Base-by-base conservation (phyloP, 2,113 vertebrate species). In the Pseudorasbora parva region DNA sequence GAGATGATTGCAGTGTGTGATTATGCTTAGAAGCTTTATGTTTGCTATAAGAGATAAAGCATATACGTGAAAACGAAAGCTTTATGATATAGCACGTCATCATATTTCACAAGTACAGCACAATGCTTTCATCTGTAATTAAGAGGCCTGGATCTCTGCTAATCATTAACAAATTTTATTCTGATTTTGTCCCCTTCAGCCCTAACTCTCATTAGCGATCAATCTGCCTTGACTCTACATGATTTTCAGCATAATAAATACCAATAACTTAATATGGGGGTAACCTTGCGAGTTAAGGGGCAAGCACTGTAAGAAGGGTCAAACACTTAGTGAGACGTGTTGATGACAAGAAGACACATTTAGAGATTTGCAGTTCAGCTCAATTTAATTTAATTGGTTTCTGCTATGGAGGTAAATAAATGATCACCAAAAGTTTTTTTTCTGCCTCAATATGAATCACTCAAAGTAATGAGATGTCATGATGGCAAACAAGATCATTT, bases 401-500 rank as follows among this genome's bases (percentile, higher is more conserved):
- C 68, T 37, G 21, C 33, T 64, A 57, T 73, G 74, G 66, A 82
- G 81, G 75, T 17, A 85, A 82, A 82, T 78, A 78, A 82, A 84
- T 87, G 27, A 88, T 86, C 83, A 19, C 25, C 47, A 47, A 86
- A 82, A 25, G 78, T 41, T 57, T 79, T 57, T 79, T 30, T 68
- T 80, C 86, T 81, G 78, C 79, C 84, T 90, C 87, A 85, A 88
- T 88, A 90, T 88, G 80, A 87, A 88, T 85, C 83, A 87, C 84
- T 82, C 78, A 64, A 84, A 88, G 90, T 92, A 91, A 90, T 91
- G 87, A 91, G 87, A 87, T 91, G 87, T 91, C 88, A 68, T 21
- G 10, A 41, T 56, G 64, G 47, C 27, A 86, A n/a, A 82, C 82
- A 78, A 87, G 83, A 89, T 86, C 66, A 90, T 89, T 88, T 91